Evolutionary conservation across 2,113 vertebrate genomes (phyloP), one percentile per base, ranked within the genome.

Genomic region (Lynx canadensis): DNA sequence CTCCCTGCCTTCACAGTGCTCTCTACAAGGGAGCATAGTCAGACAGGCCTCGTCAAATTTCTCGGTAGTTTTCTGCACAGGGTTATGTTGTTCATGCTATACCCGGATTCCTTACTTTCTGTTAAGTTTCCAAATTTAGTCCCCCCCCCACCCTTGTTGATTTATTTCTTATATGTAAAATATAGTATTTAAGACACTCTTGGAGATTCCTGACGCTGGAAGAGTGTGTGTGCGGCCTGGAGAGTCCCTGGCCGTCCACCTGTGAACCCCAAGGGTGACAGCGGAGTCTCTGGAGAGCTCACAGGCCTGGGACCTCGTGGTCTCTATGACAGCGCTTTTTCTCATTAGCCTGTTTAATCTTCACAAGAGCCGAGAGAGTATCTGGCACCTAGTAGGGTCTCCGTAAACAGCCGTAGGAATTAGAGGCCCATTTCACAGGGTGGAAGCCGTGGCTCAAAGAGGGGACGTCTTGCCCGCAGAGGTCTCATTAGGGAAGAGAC

Each of bases 21-120:
- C 41, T 50, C 52, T n/a, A 3, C 18, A 1, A 33, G 55, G 21
- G 12, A 5, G 55, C 1, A 0, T 11, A 0, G 31, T 6, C 45
- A 27, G 3, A 3, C 0, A 1, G 15, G 83, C 11, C 14, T 2
- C 41, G 10, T 71, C 0, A 1, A 25, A 29, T 13, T 23, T 33
- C 25, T 15, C 8, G 4, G 11, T 10, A 9, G 10, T 14, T 33
- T 52, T 60, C 63, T 45, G 36, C 55, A 15, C 7, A 4, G n/a
- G 55, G 18, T 7, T 38, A 3, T 36, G 21, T 45, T n/a, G 2
- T 13, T 78, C 10, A 7, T 8, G 3, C 14, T 14, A 1, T 0
- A 38, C 50, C 12, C 19, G 27, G 23, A 16, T 7, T 25, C 25
- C 4, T 48, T 16, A 18, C 29, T 63, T 50, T 33, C 66, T 81